Percentiles rank a stretch among this genome's conserved stretches.
Evolutionary conservation across 2,113 vertebrate genomes (phyloP).

Genomic region (Hemichromis elongatus): DNA sequence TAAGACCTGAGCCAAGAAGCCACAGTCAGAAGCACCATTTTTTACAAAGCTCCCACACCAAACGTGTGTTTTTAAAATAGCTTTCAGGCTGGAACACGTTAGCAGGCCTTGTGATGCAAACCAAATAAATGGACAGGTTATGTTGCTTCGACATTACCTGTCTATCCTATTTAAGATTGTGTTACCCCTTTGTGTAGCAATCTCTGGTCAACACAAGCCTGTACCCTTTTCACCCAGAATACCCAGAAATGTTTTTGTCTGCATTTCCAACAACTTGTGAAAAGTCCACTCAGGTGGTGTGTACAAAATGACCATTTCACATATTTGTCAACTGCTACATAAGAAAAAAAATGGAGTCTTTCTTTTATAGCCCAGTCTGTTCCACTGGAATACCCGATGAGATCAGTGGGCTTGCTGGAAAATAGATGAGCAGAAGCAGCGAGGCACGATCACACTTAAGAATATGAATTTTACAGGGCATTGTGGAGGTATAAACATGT

Average conservation of each 20-base stretch:
- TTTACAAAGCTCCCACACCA: neutral
- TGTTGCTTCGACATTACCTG: neutral
- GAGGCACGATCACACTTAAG: neutral
- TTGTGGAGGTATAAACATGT: neutral
- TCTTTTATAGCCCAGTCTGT: neutral
- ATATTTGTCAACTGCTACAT: neutral
- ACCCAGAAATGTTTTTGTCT: neutral
- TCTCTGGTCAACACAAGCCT: neutral
- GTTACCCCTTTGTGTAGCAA: neutral
- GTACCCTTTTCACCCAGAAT: neutral
- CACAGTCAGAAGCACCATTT: neutral
- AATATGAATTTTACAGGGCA: neutral
- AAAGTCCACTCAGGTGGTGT: neutral
- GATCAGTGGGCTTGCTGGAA: neutral
- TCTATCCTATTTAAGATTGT: neutral
- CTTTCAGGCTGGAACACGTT: neutral
- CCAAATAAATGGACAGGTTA: too few relatives aligned
- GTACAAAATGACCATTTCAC: neutral
- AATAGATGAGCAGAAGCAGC: neutral
- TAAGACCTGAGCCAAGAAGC: neutral
- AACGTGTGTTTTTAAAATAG: fast-evolving
- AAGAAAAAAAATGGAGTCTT: neutral
- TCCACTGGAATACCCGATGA: neutral
- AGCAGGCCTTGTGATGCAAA: neutral
- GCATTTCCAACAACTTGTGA: neutral